Conservation (phyloP, 2,113 vertebrate genomes). For the Mandrillus leucophaeus region DNA sequence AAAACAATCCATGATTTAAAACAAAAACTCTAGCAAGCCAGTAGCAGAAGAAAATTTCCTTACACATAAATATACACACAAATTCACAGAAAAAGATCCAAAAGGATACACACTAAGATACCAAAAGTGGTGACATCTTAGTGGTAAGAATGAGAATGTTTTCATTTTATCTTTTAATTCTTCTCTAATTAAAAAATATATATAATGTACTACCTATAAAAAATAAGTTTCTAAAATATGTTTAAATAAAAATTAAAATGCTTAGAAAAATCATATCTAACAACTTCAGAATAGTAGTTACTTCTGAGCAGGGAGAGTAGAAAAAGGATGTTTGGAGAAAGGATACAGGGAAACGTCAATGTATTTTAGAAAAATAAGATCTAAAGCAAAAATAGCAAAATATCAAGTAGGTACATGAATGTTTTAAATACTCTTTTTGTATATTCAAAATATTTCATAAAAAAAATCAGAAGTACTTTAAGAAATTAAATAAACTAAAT, state of each 20-base stretch:
- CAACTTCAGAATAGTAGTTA: neutral
- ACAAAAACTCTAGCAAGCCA: neutral
- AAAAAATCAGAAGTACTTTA: neutral
- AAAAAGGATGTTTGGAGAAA: neutral
- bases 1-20: neutral
- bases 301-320: neutral
- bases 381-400: neutral
- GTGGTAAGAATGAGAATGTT: neutral
- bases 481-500: neutral
- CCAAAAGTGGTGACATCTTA: neutral
- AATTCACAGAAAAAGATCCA: neutral
- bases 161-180: neutral
- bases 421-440: neutral
- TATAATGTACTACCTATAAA: neutral
- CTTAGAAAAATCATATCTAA: neutral
- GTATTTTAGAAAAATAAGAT: neutral
- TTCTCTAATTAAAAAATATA: neutral
- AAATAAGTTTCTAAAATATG: neutral
- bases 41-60: neutral
- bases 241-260: neutral
- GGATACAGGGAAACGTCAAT: neutral
- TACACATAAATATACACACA: neutral
- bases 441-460: neutral
- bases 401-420: neutral
- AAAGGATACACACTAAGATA: neutral